Conservation (phyloP, 2,113 vertebrate species). For the Athene noctua region DNA sequence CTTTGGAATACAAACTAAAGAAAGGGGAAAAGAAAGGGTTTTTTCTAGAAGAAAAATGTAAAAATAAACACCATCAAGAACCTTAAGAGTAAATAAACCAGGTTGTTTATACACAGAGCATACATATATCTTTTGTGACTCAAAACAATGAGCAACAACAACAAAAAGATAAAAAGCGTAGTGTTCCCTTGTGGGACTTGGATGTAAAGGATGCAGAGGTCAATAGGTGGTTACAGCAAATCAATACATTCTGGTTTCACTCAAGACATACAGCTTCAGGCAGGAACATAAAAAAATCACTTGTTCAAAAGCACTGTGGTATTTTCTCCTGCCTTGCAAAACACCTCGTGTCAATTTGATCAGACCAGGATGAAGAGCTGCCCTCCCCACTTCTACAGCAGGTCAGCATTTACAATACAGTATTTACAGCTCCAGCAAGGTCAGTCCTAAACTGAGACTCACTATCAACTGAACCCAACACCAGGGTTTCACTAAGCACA, state of each 20-base stretch:
- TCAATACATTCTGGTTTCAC: not conserved
- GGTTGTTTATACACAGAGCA: not conserved
- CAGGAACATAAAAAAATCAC: not conserved
- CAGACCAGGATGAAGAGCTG: not conserved
- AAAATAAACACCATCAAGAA: not conserved
- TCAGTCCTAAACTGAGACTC: not conserved
- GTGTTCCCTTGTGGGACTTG: not conserved
- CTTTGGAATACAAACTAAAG: not conserved
- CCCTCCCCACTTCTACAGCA: not conserved
- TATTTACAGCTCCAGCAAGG: not conserved
- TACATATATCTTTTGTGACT: not conserved
- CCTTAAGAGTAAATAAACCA: not conserved
- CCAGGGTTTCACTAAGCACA: not conserved
- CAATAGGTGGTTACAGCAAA: constrained; percentile 55
- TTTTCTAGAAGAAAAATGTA: not conserved
- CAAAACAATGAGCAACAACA: not conserved
- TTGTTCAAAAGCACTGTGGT: constrained; percentile 10
- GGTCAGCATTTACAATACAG: not conserved
- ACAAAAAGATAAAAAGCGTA: not conserved
- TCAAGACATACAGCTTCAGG: constrained; percentile 20
- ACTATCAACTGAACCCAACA: not conserved
- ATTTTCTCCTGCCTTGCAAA: constrained; percentile 14
- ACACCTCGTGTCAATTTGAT: not conserved
- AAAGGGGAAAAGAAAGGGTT: not conserved
- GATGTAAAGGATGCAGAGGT: constrained; percentile 38